Evolutionary conservation across 2,113 vertebrate genomes (phyloP).

Genomic region (Hemibagrus wyckioides): DNA sequence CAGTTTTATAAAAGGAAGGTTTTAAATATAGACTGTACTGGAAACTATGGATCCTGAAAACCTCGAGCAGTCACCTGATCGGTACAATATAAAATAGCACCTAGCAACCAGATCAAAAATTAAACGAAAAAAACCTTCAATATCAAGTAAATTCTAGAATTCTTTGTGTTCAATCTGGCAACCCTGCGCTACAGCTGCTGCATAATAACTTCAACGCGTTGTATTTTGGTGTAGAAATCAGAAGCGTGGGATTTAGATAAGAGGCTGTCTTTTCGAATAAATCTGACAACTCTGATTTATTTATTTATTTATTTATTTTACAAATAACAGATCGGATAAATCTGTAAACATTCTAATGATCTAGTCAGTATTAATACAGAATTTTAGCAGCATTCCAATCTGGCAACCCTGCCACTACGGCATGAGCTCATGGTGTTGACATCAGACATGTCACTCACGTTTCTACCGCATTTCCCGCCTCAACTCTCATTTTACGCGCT

Average conservation of each 20-base stretch:
- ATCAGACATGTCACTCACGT: conserved; percentile 29
- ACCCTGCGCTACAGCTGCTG: not conserved
- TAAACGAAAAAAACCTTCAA: not conserved
- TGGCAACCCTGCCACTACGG: conserved; percentile 24
- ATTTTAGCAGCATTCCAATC: not conserved
- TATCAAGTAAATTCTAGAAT: not conserved
- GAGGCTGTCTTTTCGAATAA: not conserved
- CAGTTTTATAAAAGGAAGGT: not conserved
- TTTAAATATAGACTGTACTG: not conserved
- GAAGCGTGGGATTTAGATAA: not conserved
- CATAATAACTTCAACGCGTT: not conserved
- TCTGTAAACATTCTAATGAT: not conserved
- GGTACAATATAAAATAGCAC: too few relatives aligned
- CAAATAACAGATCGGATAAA: not conserved
- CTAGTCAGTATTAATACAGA: not conserved
- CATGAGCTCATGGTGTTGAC: conserved; percentile 13
- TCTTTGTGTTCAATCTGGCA: not conserved
- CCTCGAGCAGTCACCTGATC: not conserved
- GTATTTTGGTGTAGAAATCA: not conserved
- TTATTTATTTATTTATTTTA: too few relatives aligned
- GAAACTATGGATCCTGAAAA: not conserved
- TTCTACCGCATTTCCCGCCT: not conserved
- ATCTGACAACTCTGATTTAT: not conserved
- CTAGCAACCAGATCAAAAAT: not conserved
- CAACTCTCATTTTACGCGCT: not conserved